Base-by-base conservation (phyloP, 1,140 invertebrate genomes). In the Nephotettix cincticeps region DNA sequence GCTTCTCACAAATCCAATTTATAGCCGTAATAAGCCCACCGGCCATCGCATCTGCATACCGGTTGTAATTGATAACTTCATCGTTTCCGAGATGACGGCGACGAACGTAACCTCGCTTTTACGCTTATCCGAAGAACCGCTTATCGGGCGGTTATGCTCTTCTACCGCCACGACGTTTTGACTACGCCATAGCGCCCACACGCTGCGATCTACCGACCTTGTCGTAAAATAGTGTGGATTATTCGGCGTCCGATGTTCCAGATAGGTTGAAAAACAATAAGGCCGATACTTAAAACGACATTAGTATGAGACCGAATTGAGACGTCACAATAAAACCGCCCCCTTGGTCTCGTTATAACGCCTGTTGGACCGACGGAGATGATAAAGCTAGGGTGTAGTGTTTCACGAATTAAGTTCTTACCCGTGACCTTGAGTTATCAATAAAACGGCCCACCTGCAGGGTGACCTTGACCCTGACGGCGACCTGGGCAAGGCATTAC, bases 21-120 rank as follows among this genome's bases (percentile, higher is more conserved):
- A 51, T 21, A 19, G 47, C 14, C 47, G 19, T 51, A 19, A 21
- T 51, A 19, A 51, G 21, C 47, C 47, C 14, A 4, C 3, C 47
- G 21, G n/a, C 47, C 3, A 51, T 51, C 47, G n/a, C 47, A 51
- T 51, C 47, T 51, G n/a, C 47, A 51, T 51, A 51, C 47, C 47
- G 47, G 47, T 51, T 21, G 21, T 21, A 51, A 51, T 51, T 51
- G 47, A 51, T 51, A 51, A 19, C 47, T 51, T 51, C 47, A 51
- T 51, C 21, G 6, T 36, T 14, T 36, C 32, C 4, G 14, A 36
- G 32, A 6, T 36, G 4, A 36, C n/a, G n/a, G n/a, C n/a, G n/a
- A n/a, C n/a, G 32, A 4, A 36, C 14, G 32, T 36, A 14, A 36
- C 4, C 14, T 14, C 14, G 32, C 32, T 36, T 36, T 36, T 36